phyloP scores from a whole-genome alignment of 2,113 vertebrate species.

The Ellobius talpinus region DNA sequence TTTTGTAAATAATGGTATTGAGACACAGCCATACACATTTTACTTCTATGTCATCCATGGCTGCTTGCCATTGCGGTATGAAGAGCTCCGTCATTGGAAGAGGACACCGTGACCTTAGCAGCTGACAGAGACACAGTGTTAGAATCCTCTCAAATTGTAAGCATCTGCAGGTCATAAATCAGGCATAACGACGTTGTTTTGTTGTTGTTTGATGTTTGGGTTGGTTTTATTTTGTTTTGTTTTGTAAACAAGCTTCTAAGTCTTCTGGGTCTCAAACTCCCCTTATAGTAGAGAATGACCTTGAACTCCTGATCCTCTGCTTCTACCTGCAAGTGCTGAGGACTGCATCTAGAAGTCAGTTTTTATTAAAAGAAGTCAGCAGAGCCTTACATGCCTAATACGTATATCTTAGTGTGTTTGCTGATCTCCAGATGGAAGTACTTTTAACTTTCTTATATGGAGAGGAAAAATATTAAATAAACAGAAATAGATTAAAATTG shows the following conservation, averaged over 20 bases:
- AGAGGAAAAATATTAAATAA: background rate
- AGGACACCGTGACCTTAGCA: background rate
- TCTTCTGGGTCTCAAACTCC: background rate
- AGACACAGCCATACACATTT: background rate
- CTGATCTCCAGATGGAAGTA: background rate
- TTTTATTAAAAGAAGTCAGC: background rate
- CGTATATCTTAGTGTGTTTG: background rate
- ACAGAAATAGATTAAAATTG: background rate
- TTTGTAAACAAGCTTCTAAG: background rate
- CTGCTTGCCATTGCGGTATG: background rate
- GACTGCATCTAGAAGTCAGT: background rate
- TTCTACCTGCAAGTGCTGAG: background rate
- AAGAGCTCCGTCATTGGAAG: background rate
- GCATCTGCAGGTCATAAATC: background rate
- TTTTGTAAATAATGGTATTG: background rate
- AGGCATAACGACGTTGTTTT: background rate
- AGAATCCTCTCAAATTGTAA: background rate
- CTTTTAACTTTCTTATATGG: background rate
- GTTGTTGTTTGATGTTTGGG: background rate
- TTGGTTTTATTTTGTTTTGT: background rate
- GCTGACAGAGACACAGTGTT: background rate
- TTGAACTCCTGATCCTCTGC: background rate
- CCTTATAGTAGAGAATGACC: background rate
- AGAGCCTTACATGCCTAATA: background rate
- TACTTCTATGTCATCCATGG: background rate